phyloP scores from a whole-genome alignment of 2,797 vertebrate species.

The Cyprinella venusta region DNA sequence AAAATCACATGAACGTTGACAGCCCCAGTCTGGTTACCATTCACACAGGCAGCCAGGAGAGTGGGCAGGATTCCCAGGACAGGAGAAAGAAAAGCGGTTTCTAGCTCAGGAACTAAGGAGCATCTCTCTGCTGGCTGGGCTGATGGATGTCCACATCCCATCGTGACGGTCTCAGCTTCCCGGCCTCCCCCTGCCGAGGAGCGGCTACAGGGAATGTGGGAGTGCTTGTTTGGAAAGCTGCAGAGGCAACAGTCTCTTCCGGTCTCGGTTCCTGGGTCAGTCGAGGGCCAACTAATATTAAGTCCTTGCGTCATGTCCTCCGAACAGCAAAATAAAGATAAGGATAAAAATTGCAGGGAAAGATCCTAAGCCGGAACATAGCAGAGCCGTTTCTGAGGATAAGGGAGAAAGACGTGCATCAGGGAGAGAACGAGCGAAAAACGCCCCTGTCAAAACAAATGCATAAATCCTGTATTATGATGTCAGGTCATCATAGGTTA shows the following conservation, averaged over 20 bases:
- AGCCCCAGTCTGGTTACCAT: slow-evolving; percentile 10
- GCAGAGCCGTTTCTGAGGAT: neutral
- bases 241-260: slow-evolving; percentile 38
- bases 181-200: slow-evolving; percentile 14
- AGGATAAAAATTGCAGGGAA: slow-evolving; percentile 20
- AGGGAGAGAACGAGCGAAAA: neutral
- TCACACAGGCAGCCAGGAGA: neutral
- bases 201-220: slow-evolving; percentile 31
- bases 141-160: slow-evolving; percentile 41
- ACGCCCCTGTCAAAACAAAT: slow-evolving; percentile 25
- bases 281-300: slow-evolving; percentile 40
- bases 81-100: neutral
- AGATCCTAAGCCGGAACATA: neutral
- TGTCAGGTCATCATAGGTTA: slow-evolving; percentile 26
- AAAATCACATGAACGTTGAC: neutral
- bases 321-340: slow-evolving; percentile 39
- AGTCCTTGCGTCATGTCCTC: slow-evolving; percentile 25
- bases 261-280: slow-evolving; percentile 27
- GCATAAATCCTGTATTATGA: slow-evolving; percentile 8
- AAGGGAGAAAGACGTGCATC: neutral
- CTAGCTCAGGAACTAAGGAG: neutral
- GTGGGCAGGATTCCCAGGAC: slow-evolving; percentile 24
- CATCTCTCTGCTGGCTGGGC: neutral
- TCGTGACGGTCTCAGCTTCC: slow-evolving; percentile 14
- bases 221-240: slow-evolving; percentile 42